Evolutionary conservation across 2,113 vertebrate species (phyloP).

Genomic region (Micromys minutus): DNA sequence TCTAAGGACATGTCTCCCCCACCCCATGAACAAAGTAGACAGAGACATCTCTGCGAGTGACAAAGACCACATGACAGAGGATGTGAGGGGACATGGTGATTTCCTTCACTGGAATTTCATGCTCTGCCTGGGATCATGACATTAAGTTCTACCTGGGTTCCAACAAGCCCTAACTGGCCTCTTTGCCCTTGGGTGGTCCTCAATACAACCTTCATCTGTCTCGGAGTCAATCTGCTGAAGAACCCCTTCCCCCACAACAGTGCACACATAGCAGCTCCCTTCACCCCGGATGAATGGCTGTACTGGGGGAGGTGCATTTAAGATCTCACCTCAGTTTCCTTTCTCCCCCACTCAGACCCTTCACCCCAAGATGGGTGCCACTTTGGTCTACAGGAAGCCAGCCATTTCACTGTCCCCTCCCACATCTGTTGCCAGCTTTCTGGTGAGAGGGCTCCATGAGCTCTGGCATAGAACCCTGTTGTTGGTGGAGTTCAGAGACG

Average conservation of each 20-base stretch:
- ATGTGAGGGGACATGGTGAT: background rate
- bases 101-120: slow-evolving; percentile 29
- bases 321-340: background rate
- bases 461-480: background rate
- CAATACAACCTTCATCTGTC: rapidly evolving
- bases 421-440: background rate
- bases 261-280: background rate
- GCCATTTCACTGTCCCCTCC: rapidly evolving
- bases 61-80: background rate
- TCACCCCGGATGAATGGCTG: background rate
- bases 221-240: background rate
- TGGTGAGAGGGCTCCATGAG: rapidly evolving
- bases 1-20: background rate
- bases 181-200: background rate
- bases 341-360: background rate
- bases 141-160: slow-evolving; percentile 14
- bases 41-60: background rate
- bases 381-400: background rate
- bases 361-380: rapidly evolving
- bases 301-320: background rate
- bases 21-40: background rate
- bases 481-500: background rate
- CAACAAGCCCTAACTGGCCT: slow-evolving; percentile 16
- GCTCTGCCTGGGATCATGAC: background rate
- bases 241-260: background rate